Conservation (phyloP, 2,113 vertebrate species). For the Edolisoma coerulescens region DNA sequence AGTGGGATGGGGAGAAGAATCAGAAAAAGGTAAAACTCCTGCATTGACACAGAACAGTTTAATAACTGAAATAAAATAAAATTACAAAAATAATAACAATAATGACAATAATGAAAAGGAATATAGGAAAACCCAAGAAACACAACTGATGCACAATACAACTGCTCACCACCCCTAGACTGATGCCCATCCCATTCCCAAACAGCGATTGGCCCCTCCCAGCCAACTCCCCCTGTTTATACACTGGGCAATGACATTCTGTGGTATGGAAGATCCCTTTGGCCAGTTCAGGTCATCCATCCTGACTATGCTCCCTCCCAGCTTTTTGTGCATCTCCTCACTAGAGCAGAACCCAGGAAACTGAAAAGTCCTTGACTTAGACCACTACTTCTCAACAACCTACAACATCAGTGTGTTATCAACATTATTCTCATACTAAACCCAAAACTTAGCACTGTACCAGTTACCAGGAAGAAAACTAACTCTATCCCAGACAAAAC, state of each 20-base stretch:
- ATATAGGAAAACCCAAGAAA: not conserved
- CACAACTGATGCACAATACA: not conserved
- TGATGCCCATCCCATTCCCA: not conserved
- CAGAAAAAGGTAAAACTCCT: not conserved
- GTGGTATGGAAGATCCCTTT: not conserved
- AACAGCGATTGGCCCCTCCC: rapidly evolving
- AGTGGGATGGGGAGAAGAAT: not conserved
- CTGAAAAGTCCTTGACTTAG: not conserved
- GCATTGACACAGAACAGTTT: not conserved
- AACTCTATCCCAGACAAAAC: not conserved
- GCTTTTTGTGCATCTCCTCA: not conserved
- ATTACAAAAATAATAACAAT: not conserved
- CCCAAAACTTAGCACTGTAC: not conserved
- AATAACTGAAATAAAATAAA: not conserved
- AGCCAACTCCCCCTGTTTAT: not conserved
- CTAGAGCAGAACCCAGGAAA: not conserved
- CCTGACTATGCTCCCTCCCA: not conserved
- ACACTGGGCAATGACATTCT: not conserved
- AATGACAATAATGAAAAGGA: not conserved
- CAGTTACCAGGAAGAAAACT: not conserved
- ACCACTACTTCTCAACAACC: not conserved
- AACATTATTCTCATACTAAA: not conserved
- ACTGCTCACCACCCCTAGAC: not conserved
- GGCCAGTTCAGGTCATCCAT: not conserved
- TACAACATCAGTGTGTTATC: not conserved